These are phyloP conservation scores for Nasua narica DNA, from an alignment of 2,797 vertebrate genomes.

Conservation along the genomic window DNA sequence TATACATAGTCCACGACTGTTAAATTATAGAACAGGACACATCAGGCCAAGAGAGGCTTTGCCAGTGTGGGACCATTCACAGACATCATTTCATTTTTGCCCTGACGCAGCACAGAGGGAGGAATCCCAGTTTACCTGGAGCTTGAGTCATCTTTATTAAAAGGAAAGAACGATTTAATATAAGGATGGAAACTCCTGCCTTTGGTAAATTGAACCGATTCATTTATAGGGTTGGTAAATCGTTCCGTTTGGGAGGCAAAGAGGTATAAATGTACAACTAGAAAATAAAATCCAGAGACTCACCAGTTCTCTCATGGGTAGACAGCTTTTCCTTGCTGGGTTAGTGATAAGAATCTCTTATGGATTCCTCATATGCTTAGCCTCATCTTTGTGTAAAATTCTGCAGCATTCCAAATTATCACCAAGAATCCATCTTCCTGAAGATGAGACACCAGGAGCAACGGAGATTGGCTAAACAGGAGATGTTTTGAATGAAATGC, in stretches of 20 bases:
- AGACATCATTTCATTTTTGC: not conserved
- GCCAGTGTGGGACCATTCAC: fast-evolving
- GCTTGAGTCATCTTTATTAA: not conserved
- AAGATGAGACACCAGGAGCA: slow-evolving; percentile 67
- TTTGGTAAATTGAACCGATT: not conserved
- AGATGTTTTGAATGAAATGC: slow-evolving; percentile 76
- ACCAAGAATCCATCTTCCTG: slow-evolving; percentile 65
- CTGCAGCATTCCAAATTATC: slow-evolving; percentile 68
- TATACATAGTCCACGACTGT: not conserved
- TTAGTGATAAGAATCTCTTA: slow-evolving; percentile 49
- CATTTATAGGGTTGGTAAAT: not conserved
- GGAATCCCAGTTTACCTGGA: not conserved
- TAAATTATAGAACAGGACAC: not conserved
- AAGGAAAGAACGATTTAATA: not conserved
- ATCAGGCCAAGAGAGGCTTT: not conserved
- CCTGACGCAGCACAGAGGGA: not conserved
- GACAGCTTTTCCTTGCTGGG: not conserved
- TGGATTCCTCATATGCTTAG: slow-evolving; percentile 7
- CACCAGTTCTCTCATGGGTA: not conserved
- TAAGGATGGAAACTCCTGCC: not conserved
- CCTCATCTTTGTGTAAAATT: slow-evolving; percentile 58
- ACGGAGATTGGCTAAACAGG: slow-evolving; percentile 61
- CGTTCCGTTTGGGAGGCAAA: not conserved
- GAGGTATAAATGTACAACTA: not conserved
- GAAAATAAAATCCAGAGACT: slow-evolving; percentile 21